Percentiles rank a stretch among this genome's conserved stretches.
phyloP scores from a whole-genome alignment of 2,888 invertebrate species.

The Platycheirus albimanus region DNA sequence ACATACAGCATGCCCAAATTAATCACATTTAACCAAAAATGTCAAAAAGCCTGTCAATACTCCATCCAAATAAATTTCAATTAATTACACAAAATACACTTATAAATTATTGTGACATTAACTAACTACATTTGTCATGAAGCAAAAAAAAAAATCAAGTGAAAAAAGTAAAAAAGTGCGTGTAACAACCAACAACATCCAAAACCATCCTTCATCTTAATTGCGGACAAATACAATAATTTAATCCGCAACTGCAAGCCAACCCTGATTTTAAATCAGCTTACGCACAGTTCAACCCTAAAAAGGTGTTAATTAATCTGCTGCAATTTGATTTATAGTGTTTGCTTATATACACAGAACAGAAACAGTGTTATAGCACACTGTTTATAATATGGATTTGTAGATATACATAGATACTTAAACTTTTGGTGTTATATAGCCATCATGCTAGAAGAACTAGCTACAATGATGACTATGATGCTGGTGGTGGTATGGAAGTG shows the following conservation, averaged over 20 bases:
- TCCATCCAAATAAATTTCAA: conserved; percentile 55
- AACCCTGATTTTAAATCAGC: conserved; percentile 60
- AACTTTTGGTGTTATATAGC: conserved; percentile 24
- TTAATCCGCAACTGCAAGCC: conserved; percentile 61
- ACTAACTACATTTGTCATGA: conserved; percentile 68
- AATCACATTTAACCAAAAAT: conserved; percentile 41
- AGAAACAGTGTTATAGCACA: no score
- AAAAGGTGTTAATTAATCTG: conserved; percentile 75
- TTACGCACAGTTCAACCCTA: conserved; percentile 57
- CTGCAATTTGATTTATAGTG: conserved; percentile 72
- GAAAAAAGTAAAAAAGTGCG: no score
- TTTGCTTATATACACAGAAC: conserved; percentile 63
- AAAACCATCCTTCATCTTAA: conserved; percentile 66
- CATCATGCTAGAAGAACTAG: conserved; percentile 30
- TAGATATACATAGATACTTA: not conserved
- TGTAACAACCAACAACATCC: conserved; percentile 31
- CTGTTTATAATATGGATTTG: conserved; percentile 37
- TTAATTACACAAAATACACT: conserved; percentile 68
- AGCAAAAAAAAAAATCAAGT: conserved; percentile 2
- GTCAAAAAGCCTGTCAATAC: conserved; percentile 61
- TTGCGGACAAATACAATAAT: conserved; percentile 61
- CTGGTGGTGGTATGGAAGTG: conserved; percentile 7
- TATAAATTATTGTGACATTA: conserved; percentile 70
- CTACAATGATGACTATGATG: not conserved
- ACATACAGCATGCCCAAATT: no score